Evolutionary conservation across 1,140 invertebrate species (phyloP).

Genomic region (Hylaeus volcanicus): DNA sequence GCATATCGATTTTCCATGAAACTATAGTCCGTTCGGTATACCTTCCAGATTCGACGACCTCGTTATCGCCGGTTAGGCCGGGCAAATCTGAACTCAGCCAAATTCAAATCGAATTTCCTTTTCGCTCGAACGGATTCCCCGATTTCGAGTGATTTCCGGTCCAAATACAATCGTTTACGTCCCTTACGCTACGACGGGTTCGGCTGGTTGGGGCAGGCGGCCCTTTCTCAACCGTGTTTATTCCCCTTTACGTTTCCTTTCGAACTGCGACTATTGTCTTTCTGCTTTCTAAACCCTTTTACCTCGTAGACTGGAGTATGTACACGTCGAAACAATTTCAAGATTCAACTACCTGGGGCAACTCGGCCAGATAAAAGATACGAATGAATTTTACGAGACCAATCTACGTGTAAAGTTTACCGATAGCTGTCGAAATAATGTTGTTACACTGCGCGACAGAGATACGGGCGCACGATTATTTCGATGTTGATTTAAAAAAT

Average conservation of each 20-base stretch:
- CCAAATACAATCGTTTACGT: constrained; percentile 34
- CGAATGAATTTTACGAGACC: background rate
- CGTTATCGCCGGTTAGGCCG: constrained; percentile 39
- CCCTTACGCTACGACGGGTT: background rate
- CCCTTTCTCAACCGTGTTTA: background rate
- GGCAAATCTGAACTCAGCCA: constrained; percentile 35
- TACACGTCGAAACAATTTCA: no score
- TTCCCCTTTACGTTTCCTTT: constrained; percentile 9
- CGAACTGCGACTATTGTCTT: no score
- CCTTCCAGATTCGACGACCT: constrained; percentile 37
- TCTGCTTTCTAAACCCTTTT: no score
- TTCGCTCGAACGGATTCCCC: constrained; percentile 4
- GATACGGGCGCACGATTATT: background rate
- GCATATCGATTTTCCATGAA: constrained; percentile 46
- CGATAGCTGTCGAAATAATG: background rate
- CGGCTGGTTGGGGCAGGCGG: background rate
- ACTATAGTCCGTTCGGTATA: constrained; percentile 25
- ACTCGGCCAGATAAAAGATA: no score
- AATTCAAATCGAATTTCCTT: constrained; percentile 46
- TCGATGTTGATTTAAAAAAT: constrained; percentile 9
- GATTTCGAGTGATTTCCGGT: constrained; percentile 25
- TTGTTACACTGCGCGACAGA: background rate
- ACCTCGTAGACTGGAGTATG: no score
- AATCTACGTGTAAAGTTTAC: background rate
- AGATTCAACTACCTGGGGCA: no score